These are phyloP conservation scores for Dryas iulia DNA, from an alignment of 1,140 invertebrate species.

Conservation along the genomic window DNA sequence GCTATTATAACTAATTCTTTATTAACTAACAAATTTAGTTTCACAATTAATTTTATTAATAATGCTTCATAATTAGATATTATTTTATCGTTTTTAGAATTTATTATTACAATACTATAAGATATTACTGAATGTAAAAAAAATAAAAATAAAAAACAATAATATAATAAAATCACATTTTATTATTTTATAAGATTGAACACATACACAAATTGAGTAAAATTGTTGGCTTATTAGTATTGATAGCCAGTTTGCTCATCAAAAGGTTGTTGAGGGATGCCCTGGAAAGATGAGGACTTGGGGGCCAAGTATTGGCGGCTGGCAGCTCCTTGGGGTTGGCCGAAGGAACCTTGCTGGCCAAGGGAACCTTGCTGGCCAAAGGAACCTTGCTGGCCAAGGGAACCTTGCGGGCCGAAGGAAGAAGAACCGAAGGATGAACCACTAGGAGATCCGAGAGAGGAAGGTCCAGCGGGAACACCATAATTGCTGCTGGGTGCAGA, in stretches of 20 bases:
- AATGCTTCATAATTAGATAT: too few relatives aligned
- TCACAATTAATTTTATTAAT: too few relatives aligned
- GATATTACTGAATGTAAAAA: too few relatives aligned
- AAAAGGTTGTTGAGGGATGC: conserved; percentile 62
- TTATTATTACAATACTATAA: too few relatives aligned
- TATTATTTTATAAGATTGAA: conserved; percentile 25
- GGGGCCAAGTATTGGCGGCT: conserved; percentile 65
- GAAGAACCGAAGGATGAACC: conserved; percentile 17
- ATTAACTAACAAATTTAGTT: too few relatives aligned
- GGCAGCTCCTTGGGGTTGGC: conserved; percentile 35
- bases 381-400: not conserved
- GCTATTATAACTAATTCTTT: too few relatives aligned
- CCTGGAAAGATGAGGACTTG: conserved; percentile 43
- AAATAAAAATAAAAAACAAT: not conserved
- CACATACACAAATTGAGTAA: conserved; percentile 30
- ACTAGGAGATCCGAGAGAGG: not conserved
- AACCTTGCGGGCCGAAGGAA: not conserved
- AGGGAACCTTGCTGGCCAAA: not conserved
- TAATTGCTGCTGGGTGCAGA: conserved; percentile 34
- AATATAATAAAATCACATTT: conserved; percentile 10
- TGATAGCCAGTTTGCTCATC: conserved; percentile 67
- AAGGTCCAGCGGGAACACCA: not conserved
- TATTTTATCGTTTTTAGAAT: not conserved
- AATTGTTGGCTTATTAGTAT: conserved; percentile 44
- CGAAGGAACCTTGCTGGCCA: not conserved